Evolutionary conservation across 2,888 invertebrate species (phyloP).

Genomic region (Cheilosia grossa): DNA sequence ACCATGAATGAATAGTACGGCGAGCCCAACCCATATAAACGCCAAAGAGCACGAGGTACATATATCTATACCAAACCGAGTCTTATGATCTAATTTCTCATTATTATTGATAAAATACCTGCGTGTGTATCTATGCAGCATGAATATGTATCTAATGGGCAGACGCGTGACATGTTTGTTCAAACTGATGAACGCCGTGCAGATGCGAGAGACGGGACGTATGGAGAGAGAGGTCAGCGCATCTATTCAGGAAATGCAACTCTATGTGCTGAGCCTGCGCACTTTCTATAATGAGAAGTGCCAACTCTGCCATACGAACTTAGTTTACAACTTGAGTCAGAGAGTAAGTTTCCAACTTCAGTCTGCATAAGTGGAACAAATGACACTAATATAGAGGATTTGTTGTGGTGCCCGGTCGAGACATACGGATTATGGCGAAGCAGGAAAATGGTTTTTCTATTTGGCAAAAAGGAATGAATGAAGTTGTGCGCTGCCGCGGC

Average conservation of each 20-base stretch:
- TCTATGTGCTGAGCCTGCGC: slow-evolving; percentile 5
- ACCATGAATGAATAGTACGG: slow-evolving; percentile 52
- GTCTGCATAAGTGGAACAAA: slow-evolving; percentile 65
- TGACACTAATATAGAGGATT: slow-evolving; percentile 60
- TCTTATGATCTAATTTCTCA: slow-evolving; percentile 63
- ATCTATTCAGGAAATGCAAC: slow-evolving; percentile 48
- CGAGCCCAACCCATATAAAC: slow-evolving; percentile 40
- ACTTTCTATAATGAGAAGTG: slow-evolving; percentile 64
- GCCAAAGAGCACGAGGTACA: neutral
- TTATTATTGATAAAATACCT: slow-evolving; percentile 49
- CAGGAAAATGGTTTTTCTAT: slow-evolving; percentile 46
- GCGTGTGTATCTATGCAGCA: neutral
- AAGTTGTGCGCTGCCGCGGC: slow-evolving; percentile 19
- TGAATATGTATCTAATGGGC: slow-evolving; percentile 25
- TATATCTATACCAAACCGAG: neutral
- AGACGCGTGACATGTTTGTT: slow-evolving; percentile 51
- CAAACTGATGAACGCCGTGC: slow-evolving; percentile 9
- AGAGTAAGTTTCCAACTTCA: slow-evolving; percentile 51
- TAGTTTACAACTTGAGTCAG: slow-evolving; percentile 24
- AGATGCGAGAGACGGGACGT: neutral
- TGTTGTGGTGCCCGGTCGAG: slow-evolving; percentile 4
- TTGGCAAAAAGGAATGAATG: slow-evolving; percentile 50
- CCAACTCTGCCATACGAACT: neutral
- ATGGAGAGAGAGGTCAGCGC: slow-evolving; percentile 26
- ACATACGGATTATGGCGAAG: slow-evolving; percentile 60